Base-by-base conservation (phyloP, 2,888 invertebrate species). In the Lithophane socia region DNA sequence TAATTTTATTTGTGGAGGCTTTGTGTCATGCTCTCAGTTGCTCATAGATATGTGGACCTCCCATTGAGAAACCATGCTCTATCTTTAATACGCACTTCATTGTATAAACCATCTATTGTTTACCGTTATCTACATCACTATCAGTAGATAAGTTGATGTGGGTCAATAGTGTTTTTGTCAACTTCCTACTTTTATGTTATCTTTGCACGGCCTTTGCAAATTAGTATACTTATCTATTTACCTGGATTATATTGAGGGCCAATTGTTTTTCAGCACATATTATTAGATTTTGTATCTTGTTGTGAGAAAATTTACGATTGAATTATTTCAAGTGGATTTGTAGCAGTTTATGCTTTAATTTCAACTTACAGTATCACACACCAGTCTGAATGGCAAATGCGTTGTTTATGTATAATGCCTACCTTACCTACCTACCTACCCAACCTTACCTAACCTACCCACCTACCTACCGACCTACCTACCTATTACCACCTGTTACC, bases 111-210 rank as follows among this genome's bases (percentile, higher is more conserved):
- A 60, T 54, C 60, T 84, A 12, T 78, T 81, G 68, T 81, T 82
- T 77, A 64, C 29, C 1, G 3, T 73, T 80, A 83, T 80, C 70
- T 24, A 1, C 24, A 56, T 63, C 4, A 18, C 12, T 85, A 84
- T 86, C 85, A 54, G 54, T 12, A 70, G 85, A 84, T 82, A 84
- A 66, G 49, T 64, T 61, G 0, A 83, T 83, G 65, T 86, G 44
- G 84, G 84, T 79, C 75, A 84, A 69, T 44, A 79, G 58, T 73
- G 56, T 47, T 75, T 58, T 85, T 77, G 54, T 67, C 54, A 64
- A 71, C 61, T 86, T 86, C 67, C 73, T 71, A 70, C 21, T 66
- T 70, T 73, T 52, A 24, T 65, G 47, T 61, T 70, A 85, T 80
- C 52, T 66, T 63, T 73, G n/a, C 49, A 24, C 0, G 0, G 60